Base-by-base conservation (phyloP, 2,113 vertebrate species). In the Hemiprocne comata region DNA sequence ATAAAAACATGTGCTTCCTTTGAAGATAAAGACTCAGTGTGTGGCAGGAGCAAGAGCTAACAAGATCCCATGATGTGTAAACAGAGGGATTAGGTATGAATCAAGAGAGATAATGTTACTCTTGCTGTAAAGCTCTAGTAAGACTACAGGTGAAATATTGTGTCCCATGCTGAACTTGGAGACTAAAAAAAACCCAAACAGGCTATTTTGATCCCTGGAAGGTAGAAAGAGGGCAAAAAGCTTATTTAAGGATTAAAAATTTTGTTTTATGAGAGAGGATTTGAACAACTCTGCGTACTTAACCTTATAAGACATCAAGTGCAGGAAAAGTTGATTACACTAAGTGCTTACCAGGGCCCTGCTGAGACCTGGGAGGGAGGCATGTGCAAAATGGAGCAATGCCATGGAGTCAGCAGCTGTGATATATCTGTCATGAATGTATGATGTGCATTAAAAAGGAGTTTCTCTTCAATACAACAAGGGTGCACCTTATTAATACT, bases 71-170 rank as follows among this genome's bases (percentile, higher is more conserved):
- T 50, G 54, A 67, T 38, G 92, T 76, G 46, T 80, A 84, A 65
- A 69, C 38, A 70, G 54, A 76, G 57, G 48, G 71, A 77, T 57
- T 93, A 69, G 61, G 54, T 76, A 76, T 90, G 76, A 90, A 50
- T 85, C 91, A 61, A 34, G 65, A 89, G 61, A 94, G 90, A 93
- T 82, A 89, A 91, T 58, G 31, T 64, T 94, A 55, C 66, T 92
- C 21, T 93, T 93, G 55, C 34, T 53, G 15, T 74, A 92, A 91
- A 97, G 85, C 51, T 65, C 36, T 44, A 26, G 20, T 87, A 90
- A 83, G 42, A 64, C 57, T 64, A 42, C 38, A 46, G 33, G 86
- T 85, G 58, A 71, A 70, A 75, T 76, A 38, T 38, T 60, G 6
- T 55, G 58, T 90, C 69, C 90, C 48, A 21, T 87, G 61, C 61